phyloP scores from a whole-genome alignment of 2,797 vertebrate genomes.

The Ctenopoma multispine region DNA sequence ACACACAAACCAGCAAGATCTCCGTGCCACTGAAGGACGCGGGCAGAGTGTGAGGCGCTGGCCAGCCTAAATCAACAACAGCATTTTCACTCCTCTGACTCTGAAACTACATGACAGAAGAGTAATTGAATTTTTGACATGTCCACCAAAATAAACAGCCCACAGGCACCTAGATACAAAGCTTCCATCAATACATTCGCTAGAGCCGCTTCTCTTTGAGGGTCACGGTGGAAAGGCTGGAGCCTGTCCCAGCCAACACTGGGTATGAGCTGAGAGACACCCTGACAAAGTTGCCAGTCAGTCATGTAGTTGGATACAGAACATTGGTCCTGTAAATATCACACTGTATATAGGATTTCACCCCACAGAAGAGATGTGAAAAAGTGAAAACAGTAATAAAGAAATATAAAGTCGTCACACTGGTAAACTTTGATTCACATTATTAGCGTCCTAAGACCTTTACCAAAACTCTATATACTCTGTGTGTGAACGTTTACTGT shows the following conservation, averaged over 20 bases:
- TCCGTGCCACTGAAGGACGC: not conserved
- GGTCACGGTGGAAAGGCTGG: no score
- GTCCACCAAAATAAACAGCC: conserved; percentile 52
- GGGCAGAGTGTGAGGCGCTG: not conserved
- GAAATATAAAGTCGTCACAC: not conserved
- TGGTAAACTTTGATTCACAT: no score
- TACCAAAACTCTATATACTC: no score
- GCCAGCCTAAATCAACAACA: conserved; percentile 4
- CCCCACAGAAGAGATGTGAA: not conserved
- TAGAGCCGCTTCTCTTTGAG: no score
- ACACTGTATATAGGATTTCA: not conserved
- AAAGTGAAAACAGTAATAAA: not conserved
- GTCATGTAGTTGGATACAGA: not conserved
- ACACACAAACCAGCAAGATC: not conserved
- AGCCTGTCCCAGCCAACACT: no score
- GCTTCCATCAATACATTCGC: not conserved
- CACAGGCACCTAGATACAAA: conserved; percentile 18
- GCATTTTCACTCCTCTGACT: conserved; percentile 19
- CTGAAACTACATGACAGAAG: conserved; percentile 54
- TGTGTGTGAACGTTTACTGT: no score
- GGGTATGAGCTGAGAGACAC: no score
- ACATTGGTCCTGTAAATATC: conserved; percentile 14
- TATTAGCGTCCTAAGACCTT: no score
- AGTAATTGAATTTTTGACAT: conserved; percentile 60
- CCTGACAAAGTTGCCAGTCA: no score